Evolutionary conservation across 2,797 vertebrate species (phyloP), one percentile per base, ranked within the genome.

Genomic region (Sebastes cheni): DNA sequence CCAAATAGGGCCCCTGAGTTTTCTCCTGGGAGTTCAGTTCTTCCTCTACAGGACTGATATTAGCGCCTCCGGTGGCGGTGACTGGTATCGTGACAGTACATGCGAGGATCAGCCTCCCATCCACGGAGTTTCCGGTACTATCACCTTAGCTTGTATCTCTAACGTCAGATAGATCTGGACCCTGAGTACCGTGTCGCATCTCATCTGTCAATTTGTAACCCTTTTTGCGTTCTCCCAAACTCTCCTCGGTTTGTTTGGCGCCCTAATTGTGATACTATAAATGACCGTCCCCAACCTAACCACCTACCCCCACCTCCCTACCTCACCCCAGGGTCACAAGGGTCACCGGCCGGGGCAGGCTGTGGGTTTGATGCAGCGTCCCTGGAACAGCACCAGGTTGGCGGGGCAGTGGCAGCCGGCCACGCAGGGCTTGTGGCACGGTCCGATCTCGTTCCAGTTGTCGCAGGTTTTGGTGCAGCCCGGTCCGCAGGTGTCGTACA

Each of bases 381-480:
- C 97, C 91, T 96, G 96, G 91, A 97, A 96, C 72, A 97, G 96
- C 71, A 99, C 97, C 90, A 99, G 88, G 89, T 97, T 98, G 67
- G 98, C 98, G 0, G 98, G 98, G 54, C 99, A 99, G 93, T 99
- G 99, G 93, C 98, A 99, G 16, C 98, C 98, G 0, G 98, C 98
- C 32, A 99, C 6, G 0, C 98, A 99, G 0, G 98, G 97, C 83
- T 96, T 97, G 79, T 88, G 93, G 89, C 98, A 99, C 0, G 97
- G 97, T 1, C 97, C 96, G 1, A 99, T 98, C 93, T 99, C 98
- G 2, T 99, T 99, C 98, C 98, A 99, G 96, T 98, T 99, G 93
- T 98, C 97, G 60, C 98, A 99, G 22, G 97, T 99, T 94, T 99
- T 99, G 84, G 96, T 93, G 83, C 98, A 99, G 84, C 98, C 98